A percentile compares a stretch with the other conserved stretches of the same genome.
These are phyloP conservation scores for Temnothorax longispinosus DNA, from an alignment of 1,140 invertebrate genomes.

Conservation along the genomic window DNA sequence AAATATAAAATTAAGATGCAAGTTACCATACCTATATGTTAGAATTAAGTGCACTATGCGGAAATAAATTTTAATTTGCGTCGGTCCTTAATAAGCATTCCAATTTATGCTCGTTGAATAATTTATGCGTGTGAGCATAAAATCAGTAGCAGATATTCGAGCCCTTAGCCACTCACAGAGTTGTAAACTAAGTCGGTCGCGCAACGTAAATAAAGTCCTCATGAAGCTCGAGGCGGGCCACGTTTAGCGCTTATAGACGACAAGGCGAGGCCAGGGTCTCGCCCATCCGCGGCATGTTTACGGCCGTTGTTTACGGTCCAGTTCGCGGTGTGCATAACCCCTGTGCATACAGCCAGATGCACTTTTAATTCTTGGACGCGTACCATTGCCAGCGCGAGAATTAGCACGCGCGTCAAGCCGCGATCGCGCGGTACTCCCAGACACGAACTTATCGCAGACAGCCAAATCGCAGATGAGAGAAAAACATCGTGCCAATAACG, in stretches of 20 bases:
- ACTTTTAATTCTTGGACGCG: constrained; percentile 50
- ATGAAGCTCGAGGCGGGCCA: neutral
- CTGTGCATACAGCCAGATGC: neutral
- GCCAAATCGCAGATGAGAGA: neutral
- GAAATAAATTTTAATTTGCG: neutral
- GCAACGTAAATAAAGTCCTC: neutral
- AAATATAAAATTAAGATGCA: neutral
- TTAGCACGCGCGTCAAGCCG: constrained; percentile 29
- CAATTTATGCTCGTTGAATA: neutral
- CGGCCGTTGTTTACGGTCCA: constrained; percentile 27
- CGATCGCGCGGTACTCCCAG: neutral
- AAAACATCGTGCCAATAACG: neutral
- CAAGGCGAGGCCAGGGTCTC: neutral
- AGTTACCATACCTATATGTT: neutral
- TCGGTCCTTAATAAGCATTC: neutral
- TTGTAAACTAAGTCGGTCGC: neutral
- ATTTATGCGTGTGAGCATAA: neutral
- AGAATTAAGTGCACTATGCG: neutral
- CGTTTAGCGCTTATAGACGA: neutral
- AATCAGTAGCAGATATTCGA: neutral
- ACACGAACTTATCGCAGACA: neutral
- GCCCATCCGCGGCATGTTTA: constrained; percentile 16
- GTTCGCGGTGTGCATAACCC: neutral
- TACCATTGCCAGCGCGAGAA: constrained; percentile 30
- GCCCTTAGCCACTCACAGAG: neutral